A percentile compares a stretch with the other conserved stretches of the same genome.
Conservation (phyloP, 2,113 vertebrate genomes). For the Alligator mississippiensis region DNA sequence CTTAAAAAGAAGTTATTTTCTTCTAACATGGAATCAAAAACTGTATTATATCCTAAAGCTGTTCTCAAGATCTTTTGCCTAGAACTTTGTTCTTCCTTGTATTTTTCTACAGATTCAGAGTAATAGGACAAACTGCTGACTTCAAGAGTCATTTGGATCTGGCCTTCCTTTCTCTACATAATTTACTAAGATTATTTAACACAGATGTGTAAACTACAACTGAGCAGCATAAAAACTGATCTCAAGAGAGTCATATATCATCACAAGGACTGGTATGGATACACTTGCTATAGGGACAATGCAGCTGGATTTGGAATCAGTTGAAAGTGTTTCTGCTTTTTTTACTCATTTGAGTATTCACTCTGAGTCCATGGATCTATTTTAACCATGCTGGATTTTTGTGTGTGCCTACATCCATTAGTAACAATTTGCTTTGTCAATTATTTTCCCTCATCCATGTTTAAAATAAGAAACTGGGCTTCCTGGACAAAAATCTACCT, state of each 20-base stretch:
- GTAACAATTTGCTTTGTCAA: neutral
- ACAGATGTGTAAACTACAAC: neutral
- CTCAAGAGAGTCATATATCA: neutral
- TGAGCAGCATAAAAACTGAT: neutral
- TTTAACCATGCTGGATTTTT: neutral
- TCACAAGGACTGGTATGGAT: neutral
- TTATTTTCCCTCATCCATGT: neutral
- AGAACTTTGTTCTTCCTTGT: too few relatives aligned
- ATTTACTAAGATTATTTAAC: too few relatives aligned
- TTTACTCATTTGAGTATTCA: neutral
- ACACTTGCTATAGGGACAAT: neutral
- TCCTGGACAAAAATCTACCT: neutral
- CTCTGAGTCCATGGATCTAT: neutral
- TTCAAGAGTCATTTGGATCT: too few relatives aligned
- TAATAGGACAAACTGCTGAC: too few relatives aligned
- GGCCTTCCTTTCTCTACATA: too few relatives aligned
- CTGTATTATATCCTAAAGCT: too few relatives aligned
- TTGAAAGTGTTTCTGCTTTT: neutral
- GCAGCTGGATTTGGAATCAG: neutral
- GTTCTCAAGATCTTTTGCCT: too few relatives aligned
- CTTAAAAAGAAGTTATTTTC: too few relatives aligned
- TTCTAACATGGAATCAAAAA: too few relatives aligned
- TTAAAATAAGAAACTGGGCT: neutral
- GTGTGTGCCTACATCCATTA: neutral
- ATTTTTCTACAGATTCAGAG: too few relatives aligned